Evolutionary conservation across 2,888 invertebrate genomes (phyloP).

Genomic region (Corbicula japonica): DNA sequence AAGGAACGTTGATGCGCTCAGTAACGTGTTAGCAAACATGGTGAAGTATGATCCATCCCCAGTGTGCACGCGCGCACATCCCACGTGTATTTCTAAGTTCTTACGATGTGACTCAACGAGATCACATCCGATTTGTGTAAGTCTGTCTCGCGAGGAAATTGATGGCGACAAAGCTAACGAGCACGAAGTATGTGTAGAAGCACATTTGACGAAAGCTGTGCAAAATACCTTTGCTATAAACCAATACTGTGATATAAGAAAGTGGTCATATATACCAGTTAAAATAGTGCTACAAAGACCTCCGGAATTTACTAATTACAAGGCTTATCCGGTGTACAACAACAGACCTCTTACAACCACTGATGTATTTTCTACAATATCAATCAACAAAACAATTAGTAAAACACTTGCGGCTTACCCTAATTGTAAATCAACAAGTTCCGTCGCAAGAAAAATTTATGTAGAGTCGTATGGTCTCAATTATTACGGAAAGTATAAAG

Average conservation of each 20-base stretch:
- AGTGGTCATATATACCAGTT: constrained; percentile 64
- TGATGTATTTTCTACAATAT: constrained; percentile 60
- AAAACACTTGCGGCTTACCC: constrained; percentile 54
- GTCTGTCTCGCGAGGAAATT: constrained; percentile 59
- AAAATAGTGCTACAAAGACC: constrained; percentile 62
- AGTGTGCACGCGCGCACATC: constrained; percentile 50
- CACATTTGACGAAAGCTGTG: constrained; percentile 51
- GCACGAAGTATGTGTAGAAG: constrained; percentile 55
- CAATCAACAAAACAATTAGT: constrained; percentile 51
- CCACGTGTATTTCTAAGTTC: constrained; percentile 62
- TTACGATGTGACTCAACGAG: constrained; percentile 51
- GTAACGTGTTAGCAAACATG: constrained; percentile 61
- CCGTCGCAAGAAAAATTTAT: constrained; percentile 59
- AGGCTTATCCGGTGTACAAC: constrained; percentile 59
- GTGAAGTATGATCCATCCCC: constrained; percentile 62
- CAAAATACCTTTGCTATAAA: constrained; percentile 66
- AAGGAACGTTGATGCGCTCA: constrained; percentile 62
- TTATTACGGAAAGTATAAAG: constrained; percentile 67
- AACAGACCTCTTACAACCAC: constrained; percentile 50
- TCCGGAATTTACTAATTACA: constrained; percentile 61
- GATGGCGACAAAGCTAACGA: constrained; percentile 16
- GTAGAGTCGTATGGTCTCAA: constrained; percentile 65
- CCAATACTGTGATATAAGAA: constrained; percentile 62
- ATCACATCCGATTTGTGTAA: constrained; percentile 56
- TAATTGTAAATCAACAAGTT: constrained; percentile 56